A percentile compares a stretch with the other conserved stretches of the same genome.
These are phyloP conservation scores for Picus viridis DNA, from an alignment of 2,797 vertebrate species.

Conservation along the genomic window DNA sequence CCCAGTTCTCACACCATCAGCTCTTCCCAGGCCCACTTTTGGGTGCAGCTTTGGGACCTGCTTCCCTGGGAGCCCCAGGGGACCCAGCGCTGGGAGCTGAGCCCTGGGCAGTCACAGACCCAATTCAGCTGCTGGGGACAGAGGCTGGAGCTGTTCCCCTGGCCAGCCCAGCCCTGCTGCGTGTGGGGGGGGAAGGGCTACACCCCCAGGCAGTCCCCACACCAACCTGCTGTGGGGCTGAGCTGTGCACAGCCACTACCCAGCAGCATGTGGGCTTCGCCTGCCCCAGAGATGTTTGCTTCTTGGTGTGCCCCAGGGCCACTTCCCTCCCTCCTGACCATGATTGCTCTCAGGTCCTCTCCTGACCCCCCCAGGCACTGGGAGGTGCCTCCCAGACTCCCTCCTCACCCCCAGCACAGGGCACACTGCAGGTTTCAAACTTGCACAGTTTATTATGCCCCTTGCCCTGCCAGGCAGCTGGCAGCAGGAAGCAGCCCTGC, in stretches of 20 bases:
- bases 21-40: not conserved
- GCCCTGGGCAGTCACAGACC: not conserved
- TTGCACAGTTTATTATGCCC: constrained; percentile 20
- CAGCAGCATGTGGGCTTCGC: accelerated
- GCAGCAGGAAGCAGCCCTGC: not conserved
- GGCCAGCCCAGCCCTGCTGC: accelerated
- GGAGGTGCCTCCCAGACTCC: too few relatives aligned
- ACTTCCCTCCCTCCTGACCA: not conserved
- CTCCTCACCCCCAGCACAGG: not conserved
- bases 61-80: not conserved
- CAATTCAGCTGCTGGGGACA: not conserved
- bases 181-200: not conserved
- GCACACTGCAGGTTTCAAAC: not conserved
- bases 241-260: accelerated
- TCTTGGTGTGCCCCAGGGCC: not conserved
- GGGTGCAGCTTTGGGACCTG: not conserved
- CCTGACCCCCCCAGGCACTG: accelerated
- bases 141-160: not conserved
- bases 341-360: not conserved
- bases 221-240: accelerated
- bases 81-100: accelerated
- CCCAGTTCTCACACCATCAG: not conserved
- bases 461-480: not conserved
- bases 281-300: accelerated
- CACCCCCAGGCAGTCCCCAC: accelerated